Conservation (phyloP, 2,888 invertebrate species). For the Lycaena phlaeas region DNA sequence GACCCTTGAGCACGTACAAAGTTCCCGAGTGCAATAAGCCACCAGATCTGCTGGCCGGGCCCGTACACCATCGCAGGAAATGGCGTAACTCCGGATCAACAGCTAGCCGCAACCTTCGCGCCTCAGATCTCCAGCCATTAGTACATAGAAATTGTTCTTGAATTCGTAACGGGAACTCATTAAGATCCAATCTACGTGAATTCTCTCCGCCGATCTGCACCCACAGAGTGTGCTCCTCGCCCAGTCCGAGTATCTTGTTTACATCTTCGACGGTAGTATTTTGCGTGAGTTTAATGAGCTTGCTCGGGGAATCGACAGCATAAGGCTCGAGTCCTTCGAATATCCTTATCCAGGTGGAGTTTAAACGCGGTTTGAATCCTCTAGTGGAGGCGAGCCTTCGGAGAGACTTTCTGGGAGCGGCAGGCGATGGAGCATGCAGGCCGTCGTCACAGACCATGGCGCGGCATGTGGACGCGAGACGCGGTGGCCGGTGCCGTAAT, state of each 20-base stretch:
- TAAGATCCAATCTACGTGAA: constrained; percentile 64
- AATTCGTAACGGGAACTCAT: constrained; percentile 72
- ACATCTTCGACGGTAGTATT: constrained; percentile 72
- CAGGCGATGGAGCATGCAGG: constrained; percentile 65
- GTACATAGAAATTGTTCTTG: constrained; percentile 75
- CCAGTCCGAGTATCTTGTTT: constrained; percentile 61
- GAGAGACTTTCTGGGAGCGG: constrained; percentile 56
- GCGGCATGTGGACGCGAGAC: constrained; percentile 31
- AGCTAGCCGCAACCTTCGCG: constrained; percentile 73
- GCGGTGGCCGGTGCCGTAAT: constrained; percentile 42
- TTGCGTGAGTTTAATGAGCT: constrained; percentile 70
- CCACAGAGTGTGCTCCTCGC: constrained; percentile 64
- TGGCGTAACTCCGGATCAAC: constrained; percentile 78
- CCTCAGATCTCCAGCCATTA: constrained; percentile 73
- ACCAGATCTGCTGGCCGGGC: constrained; percentile 65
- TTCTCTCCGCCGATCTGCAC: constrained; percentile 72
- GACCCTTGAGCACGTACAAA: constrained; percentile 75
- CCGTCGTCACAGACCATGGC: constrained; percentile 66
- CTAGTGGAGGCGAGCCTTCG: constrained; percentile 66
- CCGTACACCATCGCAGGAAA: constrained; percentile 75
- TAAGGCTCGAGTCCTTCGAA: constrained; percentile 72
- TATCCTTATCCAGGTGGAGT: constrained; percentile 75
- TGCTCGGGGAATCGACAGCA: constrained; percentile 64
- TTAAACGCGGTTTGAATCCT: constrained; percentile 50
- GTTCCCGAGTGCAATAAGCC: constrained; percentile 62